These are phyloP conservation scores for Meteorus colon DNA, from an alignment of 2,888 invertebrate species.

Conservation along the genomic window DNA sequence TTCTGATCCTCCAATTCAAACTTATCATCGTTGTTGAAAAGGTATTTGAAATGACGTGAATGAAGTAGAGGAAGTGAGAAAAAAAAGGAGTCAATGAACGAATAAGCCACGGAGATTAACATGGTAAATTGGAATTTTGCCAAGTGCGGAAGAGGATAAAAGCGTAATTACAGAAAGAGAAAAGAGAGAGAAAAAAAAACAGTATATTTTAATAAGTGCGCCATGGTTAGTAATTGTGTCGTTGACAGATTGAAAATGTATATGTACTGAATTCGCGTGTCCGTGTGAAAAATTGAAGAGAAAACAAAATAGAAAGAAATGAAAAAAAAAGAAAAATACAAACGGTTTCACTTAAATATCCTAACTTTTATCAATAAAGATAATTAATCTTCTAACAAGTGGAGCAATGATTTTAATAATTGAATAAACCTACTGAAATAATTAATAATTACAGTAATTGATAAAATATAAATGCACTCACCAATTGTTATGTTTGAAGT, in stretches of 20 bases:
- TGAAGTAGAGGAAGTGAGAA: too few species aligned
- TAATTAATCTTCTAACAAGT: conserved; percentile 55
- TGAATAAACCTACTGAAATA: background rate
- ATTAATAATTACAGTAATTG: conserved; percentile 20
- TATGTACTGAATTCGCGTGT: conserved; percentile 47
- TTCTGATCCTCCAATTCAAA: conserved; percentile 49
- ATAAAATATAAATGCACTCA: conserved; percentile 21
- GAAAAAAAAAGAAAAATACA: conserved; percentile 34
- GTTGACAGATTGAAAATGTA: conserved; percentile 49
- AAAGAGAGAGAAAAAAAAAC: conserved; percentile 34
- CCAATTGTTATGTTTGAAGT: conserved; percentile 46
- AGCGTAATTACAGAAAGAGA: conserved; percentile 11
- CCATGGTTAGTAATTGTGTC: conserved; percentile 41
- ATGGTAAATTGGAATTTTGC: conserved; percentile 37
- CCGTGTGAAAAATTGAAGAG: conserved; percentile 31
- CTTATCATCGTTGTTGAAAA: conserved; percentile 28
- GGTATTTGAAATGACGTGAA: conserved; percentile 23
- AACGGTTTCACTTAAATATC: conserved; percentile 50
- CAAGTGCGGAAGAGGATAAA: conserved; percentile 40
- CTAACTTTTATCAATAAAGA: conserved; percentile 65
- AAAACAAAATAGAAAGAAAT: conserved; percentile 25
- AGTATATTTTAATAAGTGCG: conserved; percentile 52
- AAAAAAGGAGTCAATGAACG: too few species aligned
- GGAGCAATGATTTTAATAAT: conserved; percentile 3
- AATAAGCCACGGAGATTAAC: conserved; percentile 6